phyloP scores from a whole-genome alignment of 2,797 vertebrate genomes.

The Crypturellus tataupa region DNA sequence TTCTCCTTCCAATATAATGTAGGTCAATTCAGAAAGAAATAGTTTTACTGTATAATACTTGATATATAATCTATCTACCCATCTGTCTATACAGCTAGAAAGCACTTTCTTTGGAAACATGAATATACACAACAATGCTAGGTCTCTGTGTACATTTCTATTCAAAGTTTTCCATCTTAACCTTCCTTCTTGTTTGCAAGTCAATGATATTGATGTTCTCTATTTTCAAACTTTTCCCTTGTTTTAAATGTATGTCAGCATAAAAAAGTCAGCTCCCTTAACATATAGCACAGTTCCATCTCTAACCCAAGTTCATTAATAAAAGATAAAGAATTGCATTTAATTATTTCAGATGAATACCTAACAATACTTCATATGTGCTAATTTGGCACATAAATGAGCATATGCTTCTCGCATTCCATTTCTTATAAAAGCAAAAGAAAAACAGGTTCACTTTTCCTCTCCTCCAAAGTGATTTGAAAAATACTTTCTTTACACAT shows the following conservation, averaged over 20 bases:
- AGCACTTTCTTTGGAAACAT: background rate
- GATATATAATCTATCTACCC: background rate
- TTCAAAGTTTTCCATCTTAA: background rate
- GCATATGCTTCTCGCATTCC: background rate
- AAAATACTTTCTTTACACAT: background rate
- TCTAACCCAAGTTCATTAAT: background rate
- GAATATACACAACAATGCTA: background rate
- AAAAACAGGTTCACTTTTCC: background rate
- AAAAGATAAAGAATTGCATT: background rate
- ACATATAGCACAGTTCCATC: background rate
- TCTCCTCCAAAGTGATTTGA: background rate
- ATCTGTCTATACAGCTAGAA: background rate
- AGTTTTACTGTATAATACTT: background rate
- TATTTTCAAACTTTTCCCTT: background rate
- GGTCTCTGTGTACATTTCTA: background rate
- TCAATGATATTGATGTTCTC: background rate
- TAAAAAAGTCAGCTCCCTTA: background rate
- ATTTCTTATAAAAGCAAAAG: background rate
- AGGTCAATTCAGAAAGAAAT: background rate
- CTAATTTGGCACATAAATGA: background rate
- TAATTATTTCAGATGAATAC: background rate
- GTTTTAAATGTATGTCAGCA: background rate
- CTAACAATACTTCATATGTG: background rate
- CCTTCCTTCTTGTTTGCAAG: background rate
- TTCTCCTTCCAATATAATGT: background rate